Evolutionary conservation across 2,113 vertebrate species (phyloP), one percentile per base, ranked within the genome.

Genomic region (Mobula birostris): DNA sequence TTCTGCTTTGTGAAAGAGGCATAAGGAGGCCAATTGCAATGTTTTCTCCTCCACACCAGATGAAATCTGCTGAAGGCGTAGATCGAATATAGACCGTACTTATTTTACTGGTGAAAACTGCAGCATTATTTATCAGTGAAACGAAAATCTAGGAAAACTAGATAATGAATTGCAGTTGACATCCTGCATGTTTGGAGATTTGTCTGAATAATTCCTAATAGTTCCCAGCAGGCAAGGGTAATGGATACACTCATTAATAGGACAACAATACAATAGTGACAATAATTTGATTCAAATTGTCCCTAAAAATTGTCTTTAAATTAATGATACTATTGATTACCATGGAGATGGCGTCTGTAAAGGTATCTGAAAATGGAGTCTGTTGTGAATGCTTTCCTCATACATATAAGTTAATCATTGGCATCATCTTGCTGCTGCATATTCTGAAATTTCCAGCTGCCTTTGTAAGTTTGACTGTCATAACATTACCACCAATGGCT

Each of bases 181-280:
- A 66, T 19, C 77, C 85, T 93, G 91, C 36, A 5, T 74, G 24
- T 27, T 74, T 93, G 32, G 11, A 29, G 36, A 48, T 93, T 29
- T 66, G 58, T 66, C 58, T 63, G 85, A 90, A 9, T 93, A 19
- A 93, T 74, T 93, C 68, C 68, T 27, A 74, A 74, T 56, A 48
- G 24, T 56, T 93, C 70, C 68, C 68, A 56, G 24, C 90, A 93
- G 32, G 24, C 8, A 27, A 11, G 68, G 68, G 36, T 74, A 56
- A 93, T 74, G 91, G 12, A 76, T 93, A 29, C 40, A 74, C 36
- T 93, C 11, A 74, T 93, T 93, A 74, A 93, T 93, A 21, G 61
- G 91, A 7, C 21, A 36, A 92, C 66, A 74, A 56, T 74, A 9
- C 36, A 93, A 93, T 93, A 48, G 72, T 74, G 91, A 21, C 68